Conservation (phyloP, 1,140 invertebrate genomes). For the Panulirus ornatus region DNA sequence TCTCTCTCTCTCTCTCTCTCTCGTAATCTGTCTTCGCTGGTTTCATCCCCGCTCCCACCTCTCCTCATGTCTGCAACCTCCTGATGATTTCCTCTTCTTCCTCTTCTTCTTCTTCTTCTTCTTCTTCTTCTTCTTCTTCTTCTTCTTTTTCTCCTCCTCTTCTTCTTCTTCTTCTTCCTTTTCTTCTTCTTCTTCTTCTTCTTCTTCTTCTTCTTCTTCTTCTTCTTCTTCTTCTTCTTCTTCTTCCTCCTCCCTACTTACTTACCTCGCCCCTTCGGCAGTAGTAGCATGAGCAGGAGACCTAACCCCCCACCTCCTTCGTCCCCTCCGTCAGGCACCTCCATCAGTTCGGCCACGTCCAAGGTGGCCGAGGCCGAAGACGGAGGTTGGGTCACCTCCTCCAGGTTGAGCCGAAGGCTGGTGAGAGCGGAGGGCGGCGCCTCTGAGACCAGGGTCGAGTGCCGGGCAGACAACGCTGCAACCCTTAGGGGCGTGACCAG, state of each 20-base stretch:
- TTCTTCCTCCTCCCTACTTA: too few relatives aligned
- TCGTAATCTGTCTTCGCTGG: neutral
- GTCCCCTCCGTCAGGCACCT: neutral
- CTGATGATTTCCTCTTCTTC: too few relatives aligned
- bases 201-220: neutral
- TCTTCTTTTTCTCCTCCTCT: neutral
- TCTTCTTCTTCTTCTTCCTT: constrained; percentile 5
- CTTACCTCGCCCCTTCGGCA: neutral
- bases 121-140: neutral
- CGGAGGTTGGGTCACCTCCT: constrained; percentile 51
- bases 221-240: neutral
- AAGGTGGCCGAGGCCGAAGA: constrained; percentile 26
- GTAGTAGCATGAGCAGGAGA: neutral
- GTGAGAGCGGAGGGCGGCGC: neutral
- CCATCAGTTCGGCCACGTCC: neutral
- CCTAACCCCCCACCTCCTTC: neutral
- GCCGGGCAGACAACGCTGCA: constrained; percentile 34
- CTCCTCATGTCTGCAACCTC: too few relatives aligned
- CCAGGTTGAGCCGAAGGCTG: constrained; percentile 14
- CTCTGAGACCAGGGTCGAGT: constrained; percentile 21
- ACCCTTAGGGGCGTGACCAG: neutral
- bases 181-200: neutral
- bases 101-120: neutral
- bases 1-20: constrained; percentile 34
- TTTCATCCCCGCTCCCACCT: constrained; percentile 4